Evolutionary conservation across 2,888 invertebrate species (phyloP).

Genomic region (Peribatodes rhomboidaria): DNA sequence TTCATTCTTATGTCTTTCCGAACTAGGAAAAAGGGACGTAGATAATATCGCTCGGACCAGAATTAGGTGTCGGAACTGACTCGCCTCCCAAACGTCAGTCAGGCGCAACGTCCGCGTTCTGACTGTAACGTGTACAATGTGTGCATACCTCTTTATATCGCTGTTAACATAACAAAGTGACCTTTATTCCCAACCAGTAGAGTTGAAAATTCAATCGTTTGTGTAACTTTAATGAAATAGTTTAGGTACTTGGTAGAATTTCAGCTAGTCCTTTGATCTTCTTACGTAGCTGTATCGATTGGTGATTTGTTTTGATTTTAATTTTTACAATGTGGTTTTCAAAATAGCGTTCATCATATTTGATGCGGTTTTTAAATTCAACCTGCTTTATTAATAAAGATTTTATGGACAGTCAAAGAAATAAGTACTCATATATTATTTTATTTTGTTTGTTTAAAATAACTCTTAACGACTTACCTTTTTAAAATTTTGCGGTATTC

Average conservation of each 20-base stretch:
- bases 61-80: background rate
- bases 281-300: constrained; percentile 1
- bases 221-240: background rate
- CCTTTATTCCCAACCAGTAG: background rate
- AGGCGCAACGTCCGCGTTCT: constrained; percentile 25
- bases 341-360: background rate
- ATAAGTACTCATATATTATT: too few species aligned
- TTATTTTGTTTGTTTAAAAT: too few species aligned
- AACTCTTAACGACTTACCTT: background rate
- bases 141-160: constrained; percentile 7
- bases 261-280: constrained; percentile 8
- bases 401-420: too few species aligned
- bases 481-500: too few species aligned
- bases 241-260: too few species aligned
- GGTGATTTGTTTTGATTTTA: background rate
- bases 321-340: background rate
- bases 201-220: background rate
- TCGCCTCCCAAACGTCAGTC: constrained; percentile 16
- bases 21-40: too few species aligned
- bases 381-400: too few species aligned
- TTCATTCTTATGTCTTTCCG: too few species aligned
- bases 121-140: background rate
- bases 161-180: constrained; percentile 1
- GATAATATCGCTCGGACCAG: too few species aligned
- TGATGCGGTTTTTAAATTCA: background rate